Evolutionary conservation across 1,140 invertebrate species (phyloP).

Genomic region (Cherax destructor): DNA sequence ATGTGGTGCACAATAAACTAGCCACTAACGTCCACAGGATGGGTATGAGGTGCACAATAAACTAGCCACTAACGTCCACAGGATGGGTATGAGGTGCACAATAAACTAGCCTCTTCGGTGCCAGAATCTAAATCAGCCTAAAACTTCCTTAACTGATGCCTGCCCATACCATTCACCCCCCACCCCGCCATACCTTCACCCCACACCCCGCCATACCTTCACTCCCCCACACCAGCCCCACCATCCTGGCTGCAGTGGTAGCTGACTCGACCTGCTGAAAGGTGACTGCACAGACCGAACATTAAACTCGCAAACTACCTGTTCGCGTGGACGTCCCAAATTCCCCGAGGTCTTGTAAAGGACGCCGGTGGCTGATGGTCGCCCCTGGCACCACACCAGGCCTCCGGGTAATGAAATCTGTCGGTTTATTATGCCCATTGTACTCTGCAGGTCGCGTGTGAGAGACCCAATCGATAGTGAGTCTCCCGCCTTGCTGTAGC

Average conservation of each 20-base stretch:
- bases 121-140: too few species aligned
- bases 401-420: constrained; percentile 58
- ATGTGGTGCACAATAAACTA: too few species aligned
- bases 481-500: not conserved
- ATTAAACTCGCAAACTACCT: not conserved
- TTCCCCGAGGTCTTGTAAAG: not conserved
- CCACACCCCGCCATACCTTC: not conserved
- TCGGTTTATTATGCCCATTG: constrained; percentile 63
- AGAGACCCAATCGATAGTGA: constrained; percentile 29
- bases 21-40: too few species aligned
- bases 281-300: not conserved
- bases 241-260: not conserved
- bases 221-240: not conserved
- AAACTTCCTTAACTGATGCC: too few species aligned
- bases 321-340: not conserved
- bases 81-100: too few species aligned
- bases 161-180: not conserved
- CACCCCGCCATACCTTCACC: not conserved
- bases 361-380: not conserved
- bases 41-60: too few species aligned
- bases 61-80: too few species aligned
- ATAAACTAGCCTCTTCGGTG: too few species aligned
- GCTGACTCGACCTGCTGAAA: not conserved
- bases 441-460: constrained; percentile 33
- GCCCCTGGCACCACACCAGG: not conserved